phyloP scores from a whole-genome alignment of 2,888 invertebrate genomes.

The Hermaeophaga mercurialis region DNA sequence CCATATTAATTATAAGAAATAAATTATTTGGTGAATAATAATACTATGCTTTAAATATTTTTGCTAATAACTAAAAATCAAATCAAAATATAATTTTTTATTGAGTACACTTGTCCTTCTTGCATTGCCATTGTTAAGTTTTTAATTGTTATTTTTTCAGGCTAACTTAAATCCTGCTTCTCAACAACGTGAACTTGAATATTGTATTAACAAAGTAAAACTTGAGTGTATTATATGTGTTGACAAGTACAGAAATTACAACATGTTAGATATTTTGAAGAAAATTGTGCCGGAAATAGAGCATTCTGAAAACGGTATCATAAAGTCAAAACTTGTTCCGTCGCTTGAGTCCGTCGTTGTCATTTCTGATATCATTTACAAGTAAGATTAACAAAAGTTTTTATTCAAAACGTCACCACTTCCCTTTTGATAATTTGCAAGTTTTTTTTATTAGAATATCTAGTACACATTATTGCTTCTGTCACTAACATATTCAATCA shows the following conservation, averaged over 20 bases:
- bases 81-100: too few relatives aligned
- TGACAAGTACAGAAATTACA: background rate
- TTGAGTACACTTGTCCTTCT: too few relatives aligned
- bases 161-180: background rate
- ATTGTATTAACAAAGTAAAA: background rate
- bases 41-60: too few relatives aligned
- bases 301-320: background rate
- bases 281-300: background rate
- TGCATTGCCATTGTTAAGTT: too few relatives aligned
- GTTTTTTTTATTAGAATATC: too few relatives aligned
- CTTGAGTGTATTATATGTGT: background rate
- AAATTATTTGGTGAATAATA: too few relatives aligned
- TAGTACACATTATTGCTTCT: too few relatives aligned
- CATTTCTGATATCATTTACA: background rate
- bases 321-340: conserved; percentile 20
- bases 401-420: background rate
- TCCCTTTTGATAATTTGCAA: too few relatives aligned
- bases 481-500: background rate
- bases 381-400: background rate
- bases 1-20: too few relatives aligned
- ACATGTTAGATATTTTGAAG: background rate
- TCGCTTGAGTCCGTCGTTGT: background rate
- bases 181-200: background rate
- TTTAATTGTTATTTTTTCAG: background rate
- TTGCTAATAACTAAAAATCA: too few relatives aligned